Evolutionary conservation across 2,888 invertebrate species (phyloP).

Genomic region (Keiferia lycopersicella): DNA sequence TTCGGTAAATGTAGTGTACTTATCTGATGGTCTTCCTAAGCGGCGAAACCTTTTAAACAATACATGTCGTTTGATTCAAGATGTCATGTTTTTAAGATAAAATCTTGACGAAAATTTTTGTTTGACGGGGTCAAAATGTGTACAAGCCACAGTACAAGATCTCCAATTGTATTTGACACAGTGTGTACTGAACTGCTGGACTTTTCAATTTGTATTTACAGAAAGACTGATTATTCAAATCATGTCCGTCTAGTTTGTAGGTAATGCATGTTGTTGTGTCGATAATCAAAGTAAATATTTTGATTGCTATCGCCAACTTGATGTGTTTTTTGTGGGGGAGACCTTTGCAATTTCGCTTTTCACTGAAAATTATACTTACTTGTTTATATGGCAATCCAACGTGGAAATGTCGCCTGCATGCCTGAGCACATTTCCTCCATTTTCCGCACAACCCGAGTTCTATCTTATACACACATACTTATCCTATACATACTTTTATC

Average conservation of each 20-base stretch:
- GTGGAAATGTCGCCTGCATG: too few species aligned
- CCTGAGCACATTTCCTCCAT: too few species aligned
- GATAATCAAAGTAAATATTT: constrained; percentile 24
- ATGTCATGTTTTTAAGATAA: constrained; percentile 73
- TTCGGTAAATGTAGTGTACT: constrained; percentile 28
- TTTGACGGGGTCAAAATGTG: constrained; percentile 72
- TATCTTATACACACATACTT: too few species aligned
- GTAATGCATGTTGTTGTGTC: constrained; percentile 44
- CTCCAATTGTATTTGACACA: constrained; percentile 75
- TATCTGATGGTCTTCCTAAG: constrained; percentile 43
- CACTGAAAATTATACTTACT: too few species aligned
- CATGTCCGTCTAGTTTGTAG: constrained; percentile 52
- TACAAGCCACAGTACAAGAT: too few species aligned
- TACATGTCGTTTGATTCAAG: constrained; percentile 75
- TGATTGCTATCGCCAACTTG: background rate
- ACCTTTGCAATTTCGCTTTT: too few species aligned
- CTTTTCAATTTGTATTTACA: constrained; percentile 45
- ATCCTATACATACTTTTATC: too few species aligned
- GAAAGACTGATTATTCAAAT: constrained; percentile 51
- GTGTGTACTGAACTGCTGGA: constrained; percentile 44
- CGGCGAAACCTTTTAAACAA: constrained; percentile 65
- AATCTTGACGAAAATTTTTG: constrained; percentile 73
- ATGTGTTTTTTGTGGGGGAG: too few species aligned
- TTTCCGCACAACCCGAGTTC: too few species aligned
- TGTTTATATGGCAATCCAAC: too few species aligned